Conservation (phyloP, 2,797 vertebrate genomes). For the Lepilemur ruficaudatus region DNA sequence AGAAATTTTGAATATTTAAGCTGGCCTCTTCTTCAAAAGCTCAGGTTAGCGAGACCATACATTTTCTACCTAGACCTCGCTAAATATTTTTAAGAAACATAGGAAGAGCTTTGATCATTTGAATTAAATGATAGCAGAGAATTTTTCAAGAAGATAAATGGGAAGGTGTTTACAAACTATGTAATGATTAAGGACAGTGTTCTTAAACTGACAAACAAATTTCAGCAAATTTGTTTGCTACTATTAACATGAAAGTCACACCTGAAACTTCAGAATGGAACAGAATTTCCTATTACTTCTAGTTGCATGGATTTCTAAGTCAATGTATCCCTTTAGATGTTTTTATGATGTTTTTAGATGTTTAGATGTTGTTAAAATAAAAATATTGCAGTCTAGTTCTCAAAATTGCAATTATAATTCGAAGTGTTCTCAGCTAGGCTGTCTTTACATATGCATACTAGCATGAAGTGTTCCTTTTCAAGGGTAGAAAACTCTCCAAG, state of each 20-base stretch:
- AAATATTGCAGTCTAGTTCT: background rate
- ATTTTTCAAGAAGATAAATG: background rate
- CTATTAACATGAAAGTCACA: background rate
- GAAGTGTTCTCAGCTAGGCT: background rate
- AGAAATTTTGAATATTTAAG: background rate
- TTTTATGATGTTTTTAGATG: background rate
- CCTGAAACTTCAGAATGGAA: background rate
- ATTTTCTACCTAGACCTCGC: background rate
- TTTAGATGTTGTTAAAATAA: background rate
- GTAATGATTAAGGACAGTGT: background rate
- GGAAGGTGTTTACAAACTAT: background rate
- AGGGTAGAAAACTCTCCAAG: background rate
- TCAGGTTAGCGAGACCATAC: background rate
- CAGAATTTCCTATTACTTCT: background rate
- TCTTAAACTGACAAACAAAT: background rate
- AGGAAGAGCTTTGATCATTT: background rate
- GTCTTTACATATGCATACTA: background rate
- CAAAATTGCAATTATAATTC: background rate
- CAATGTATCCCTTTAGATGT: background rate
- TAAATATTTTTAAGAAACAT: background rate
- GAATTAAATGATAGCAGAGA: background rate
- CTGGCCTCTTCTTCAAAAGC: background rate
- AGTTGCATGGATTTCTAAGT: background rate
- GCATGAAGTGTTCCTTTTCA: background rate
- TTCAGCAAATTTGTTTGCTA: background rate